Conservation (phyloP, 2,888 invertebrate species). For the Sisyra nigra region DNA sequence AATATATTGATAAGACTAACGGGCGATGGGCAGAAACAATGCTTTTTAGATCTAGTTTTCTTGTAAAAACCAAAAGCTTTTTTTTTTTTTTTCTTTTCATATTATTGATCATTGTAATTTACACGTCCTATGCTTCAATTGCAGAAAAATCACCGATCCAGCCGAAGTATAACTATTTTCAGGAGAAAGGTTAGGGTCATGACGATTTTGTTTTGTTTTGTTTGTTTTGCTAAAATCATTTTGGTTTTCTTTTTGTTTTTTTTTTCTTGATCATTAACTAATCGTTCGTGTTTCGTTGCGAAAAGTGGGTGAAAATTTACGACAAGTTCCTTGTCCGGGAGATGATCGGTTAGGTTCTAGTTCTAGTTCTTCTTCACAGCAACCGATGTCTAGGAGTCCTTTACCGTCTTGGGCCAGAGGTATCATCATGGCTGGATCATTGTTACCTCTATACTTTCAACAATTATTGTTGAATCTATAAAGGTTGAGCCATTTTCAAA, state of each 20-base stretch:
- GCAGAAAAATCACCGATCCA: constrained; percentile 29
- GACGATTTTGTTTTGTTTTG: constrained; percentile 3
- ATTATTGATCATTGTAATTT: no score
- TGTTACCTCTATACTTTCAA: background rate
- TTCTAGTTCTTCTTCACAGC: constrained; percentile 21
- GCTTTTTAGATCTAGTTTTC: no score
- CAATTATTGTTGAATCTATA: background rate
- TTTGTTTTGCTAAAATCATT: constrained; percentile 4
- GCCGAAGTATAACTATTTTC: constrained; percentile 31
- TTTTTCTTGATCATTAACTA: constrained; percentile 2
- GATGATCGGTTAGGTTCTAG: constrained; percentile 28
- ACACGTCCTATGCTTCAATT: constrained; percentile 14
- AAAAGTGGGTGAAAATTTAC: constrained; percentile 33
- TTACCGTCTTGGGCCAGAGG: constrained; percentile 42
- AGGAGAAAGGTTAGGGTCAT: constrained; percentile 32
- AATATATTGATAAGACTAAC: no score
- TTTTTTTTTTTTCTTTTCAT: no score
- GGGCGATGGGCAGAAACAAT: no score
- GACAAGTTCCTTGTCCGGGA: constrained; percentile 31
- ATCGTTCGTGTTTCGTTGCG: background rate
- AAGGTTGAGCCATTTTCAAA: background rate
- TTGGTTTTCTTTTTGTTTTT: constrained; percentile 1
- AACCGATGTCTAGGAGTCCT: constrained; percentile 31
- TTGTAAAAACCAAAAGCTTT: no score
- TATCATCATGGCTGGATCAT: constrained; percentile 19